These are phyloP conservation scores for Babyrousa celebensis DNA, from an alignment of 2,797 vertebrate genomes.

Conservation along the genomic window DNA sequence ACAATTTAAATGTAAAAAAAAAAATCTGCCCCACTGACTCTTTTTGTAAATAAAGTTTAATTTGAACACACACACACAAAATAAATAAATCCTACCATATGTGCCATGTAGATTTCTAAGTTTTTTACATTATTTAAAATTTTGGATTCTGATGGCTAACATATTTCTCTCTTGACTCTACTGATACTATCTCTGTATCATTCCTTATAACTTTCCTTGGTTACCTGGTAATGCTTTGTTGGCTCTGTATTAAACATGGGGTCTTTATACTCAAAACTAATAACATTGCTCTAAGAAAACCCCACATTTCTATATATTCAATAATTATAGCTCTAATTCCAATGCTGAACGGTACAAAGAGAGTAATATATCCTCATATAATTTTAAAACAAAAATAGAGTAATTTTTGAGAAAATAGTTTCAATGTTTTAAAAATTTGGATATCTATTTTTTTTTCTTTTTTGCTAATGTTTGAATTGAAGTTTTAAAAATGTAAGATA, in stretches of 20 bases:
- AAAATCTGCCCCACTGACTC: too few species aligned
- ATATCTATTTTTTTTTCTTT: not conserved
- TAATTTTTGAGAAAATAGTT: not conserved
- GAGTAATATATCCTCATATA: not conserved
- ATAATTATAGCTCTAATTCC: not conserved
- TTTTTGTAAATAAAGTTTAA: too few species aligned
- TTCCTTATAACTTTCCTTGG: not conserved
- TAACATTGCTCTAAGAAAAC: not conserved
- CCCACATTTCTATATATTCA: not conserved
- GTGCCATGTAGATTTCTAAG: not conserved
- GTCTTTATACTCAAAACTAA: not conserved
- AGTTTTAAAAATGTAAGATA: not conserved
- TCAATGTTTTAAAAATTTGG: not conserved
- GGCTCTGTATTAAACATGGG: not conserved
- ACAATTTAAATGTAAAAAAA: too few species aligned
- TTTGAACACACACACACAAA: too few species aligned
- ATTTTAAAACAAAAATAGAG: conserved; percentile 9
- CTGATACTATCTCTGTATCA: not conserved
- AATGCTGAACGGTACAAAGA: not conserved
- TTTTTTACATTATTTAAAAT: conserved; percentile 8
- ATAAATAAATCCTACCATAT: not conserved
- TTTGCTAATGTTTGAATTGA: not conserved
- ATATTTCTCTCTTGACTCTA: not conserved
- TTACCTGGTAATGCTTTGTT: not conserved
- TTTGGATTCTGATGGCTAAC: not conserved